A percentile compares a stretch with the other conserved stretches of the same genome.
Evolutionary conservation across 2,797 vertebrate species (phyloP).

Genomic region (Sebastes minor): DNA sequence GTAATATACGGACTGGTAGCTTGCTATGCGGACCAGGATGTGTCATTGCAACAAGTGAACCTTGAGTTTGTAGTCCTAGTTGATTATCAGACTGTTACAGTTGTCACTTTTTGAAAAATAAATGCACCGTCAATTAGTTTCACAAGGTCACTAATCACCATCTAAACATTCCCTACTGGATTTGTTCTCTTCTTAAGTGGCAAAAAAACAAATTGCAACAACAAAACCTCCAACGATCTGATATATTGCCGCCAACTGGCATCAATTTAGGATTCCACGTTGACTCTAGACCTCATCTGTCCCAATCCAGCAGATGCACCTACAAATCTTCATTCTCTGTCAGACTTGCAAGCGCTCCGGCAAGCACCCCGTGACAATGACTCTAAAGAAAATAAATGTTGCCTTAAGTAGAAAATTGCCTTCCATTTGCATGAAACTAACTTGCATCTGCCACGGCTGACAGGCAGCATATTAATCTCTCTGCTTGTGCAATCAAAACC

Average conservation of each 20-base stretch:
- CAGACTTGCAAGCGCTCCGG: constrained; percentile 41
- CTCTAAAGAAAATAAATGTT: constrained; percentile 81
- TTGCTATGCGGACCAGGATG: constrained; percentile 1
- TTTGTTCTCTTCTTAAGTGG: neutral
- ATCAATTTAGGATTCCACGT: constrained; percentile 43
- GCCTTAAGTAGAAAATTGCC: constrained; percentile 77
- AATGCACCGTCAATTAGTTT: neutral
- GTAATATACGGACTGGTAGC: neutral
- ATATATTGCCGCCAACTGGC: constrained; percentile 46
- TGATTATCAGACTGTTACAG: neutral
- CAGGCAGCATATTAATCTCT: constrained; percentile 74
- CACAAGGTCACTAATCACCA: neutral
- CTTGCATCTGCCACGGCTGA: constrained; percentile 78
- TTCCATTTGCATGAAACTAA: constrained; percentile 84
- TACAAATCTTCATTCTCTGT: constrained; percentile 76
- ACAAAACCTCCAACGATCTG: neutral
- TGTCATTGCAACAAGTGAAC: constrained; percentile 65
- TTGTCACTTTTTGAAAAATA: neutral
- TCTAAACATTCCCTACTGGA: neutral
- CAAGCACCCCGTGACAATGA: constrained; percentile 65
- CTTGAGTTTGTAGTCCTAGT: neutral
- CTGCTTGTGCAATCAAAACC: constrained; percentile 69
- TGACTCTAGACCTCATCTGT: constrained; percentile 63
- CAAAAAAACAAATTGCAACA: neutral
- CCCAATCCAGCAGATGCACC: constrained; percentile 71